Evolutionary conservation across 2,888 invertebrate genomes (phyloP).

Genomic region (Apodemia mormo): DNA sequence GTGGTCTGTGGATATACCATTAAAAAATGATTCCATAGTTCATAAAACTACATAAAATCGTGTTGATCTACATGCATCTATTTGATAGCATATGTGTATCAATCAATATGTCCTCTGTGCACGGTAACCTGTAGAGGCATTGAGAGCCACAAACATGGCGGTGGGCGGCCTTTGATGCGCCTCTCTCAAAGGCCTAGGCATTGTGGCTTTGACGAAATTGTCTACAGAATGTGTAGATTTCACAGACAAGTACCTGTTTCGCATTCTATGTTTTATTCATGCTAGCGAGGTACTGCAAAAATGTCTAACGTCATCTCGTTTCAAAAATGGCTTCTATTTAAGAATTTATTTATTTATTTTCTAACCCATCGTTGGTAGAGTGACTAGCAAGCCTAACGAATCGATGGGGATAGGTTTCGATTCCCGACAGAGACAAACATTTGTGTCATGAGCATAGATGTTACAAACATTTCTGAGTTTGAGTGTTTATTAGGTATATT

Average conservation of each 20-base stretch:
- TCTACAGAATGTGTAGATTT: constrained; percentile 43
- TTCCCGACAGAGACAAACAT: no score
- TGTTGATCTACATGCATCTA: constrained; percentile 17
- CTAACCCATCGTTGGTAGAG: no score
- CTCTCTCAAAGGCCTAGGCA: constrained; percentile 40
- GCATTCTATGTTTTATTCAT: constrained; percentile 46
- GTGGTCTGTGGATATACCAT: no score
- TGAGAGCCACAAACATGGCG: constrained; percentile 45
- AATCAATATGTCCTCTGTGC: constrained; percentile 44
- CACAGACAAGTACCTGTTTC: constrained; percentile 35
- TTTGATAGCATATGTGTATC: constrained; percentile 36
- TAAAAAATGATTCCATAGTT: not conserved
- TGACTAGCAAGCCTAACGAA: no score
- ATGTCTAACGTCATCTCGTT: constrained; percentile 20
- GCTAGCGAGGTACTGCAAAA: constrained; percentile 19
- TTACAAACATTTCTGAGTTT: no score
- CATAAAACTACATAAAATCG: not conserved
- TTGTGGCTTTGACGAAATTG: constrained; percentile 48
- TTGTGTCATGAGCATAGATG: no score
- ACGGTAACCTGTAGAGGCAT: constrained; percentile 42
- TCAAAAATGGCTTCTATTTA: not conserved
- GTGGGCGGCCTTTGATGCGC: constrained; percentile 44
- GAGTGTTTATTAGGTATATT: no score
- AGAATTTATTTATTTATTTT: no score
- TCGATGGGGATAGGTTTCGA: no score